Evolutionary conservation across 2,113 vertebrate species (phyloP).

Genomic region (Pholis gunnellus): DNA sequence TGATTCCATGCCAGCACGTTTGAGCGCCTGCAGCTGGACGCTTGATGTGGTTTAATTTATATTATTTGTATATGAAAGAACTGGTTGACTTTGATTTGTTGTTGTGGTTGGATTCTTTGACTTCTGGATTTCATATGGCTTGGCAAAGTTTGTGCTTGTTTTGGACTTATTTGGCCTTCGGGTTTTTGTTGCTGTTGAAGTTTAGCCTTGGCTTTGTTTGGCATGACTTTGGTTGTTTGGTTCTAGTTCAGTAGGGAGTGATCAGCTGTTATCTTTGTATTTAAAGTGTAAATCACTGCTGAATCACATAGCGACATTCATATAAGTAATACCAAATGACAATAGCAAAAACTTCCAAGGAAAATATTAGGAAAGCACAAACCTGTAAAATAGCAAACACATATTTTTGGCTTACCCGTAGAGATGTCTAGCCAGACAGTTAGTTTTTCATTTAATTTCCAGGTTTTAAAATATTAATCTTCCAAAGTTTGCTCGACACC

Average conservation of each 20-base stretch:
- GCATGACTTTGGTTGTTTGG: conserved; percentile 2
- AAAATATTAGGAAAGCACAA: not conserved
- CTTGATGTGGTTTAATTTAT: conserved; percentile 23
- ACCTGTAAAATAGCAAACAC: not conserved
- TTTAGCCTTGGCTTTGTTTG: conserved; percentile 38
- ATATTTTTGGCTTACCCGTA: not conserved
- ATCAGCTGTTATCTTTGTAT: not conserved
- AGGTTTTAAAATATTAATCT: not conserved
- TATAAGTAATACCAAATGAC: not conserved
- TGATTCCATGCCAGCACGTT: conserved; percentile 26
- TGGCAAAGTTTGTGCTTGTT: conserved; percentile 13
- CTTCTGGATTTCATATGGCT: conserved; percentile 22
- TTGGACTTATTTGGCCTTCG: conserved; percentile 31
- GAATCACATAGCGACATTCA: not conserved
- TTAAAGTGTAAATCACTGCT: conserved; percentile 31
- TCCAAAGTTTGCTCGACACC: too few relatives aligned
- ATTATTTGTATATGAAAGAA: conserved; percentile 24
- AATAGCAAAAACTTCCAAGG: not conserved
- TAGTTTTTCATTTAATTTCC: not conserved
- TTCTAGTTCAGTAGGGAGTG: not conserved
- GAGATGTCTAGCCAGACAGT: not conserved
- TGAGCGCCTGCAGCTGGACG: conserved; percentile 20
- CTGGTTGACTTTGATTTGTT: conserved; percentile 14
- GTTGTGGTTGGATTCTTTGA: not conserved
- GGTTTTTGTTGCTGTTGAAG: not conserved